Evolutionary conservation across 2,113 vertebrate species (phyloP).

Genomic region (Dicrurus megarhynchus): DNA sequence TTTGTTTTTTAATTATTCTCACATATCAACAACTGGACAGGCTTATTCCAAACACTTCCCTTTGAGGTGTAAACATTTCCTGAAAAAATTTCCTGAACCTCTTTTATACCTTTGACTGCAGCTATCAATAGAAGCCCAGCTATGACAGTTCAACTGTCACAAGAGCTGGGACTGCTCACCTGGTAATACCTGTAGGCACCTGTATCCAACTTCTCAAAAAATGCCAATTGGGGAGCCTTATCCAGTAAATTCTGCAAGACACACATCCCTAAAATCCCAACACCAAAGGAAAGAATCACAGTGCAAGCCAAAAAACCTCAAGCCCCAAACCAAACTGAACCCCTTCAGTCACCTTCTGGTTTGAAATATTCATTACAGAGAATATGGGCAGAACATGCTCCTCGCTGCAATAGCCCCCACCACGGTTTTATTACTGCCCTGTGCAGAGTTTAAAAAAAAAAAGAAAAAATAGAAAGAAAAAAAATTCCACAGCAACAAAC

Average conservation of each 20-base stretch:
- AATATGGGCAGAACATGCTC: not conserved
- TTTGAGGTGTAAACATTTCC: not conserved
- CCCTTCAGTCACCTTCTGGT: not conserved
- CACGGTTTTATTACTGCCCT: not conserved
- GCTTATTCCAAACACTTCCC: not conserved
- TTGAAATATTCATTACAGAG: constrained; percentile 40
- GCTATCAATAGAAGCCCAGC: not conserved
- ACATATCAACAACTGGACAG: not conserved
- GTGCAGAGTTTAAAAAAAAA: not conserved
- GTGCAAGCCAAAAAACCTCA: not conserved
- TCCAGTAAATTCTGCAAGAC: not conserved
- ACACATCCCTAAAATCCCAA: not conserved
- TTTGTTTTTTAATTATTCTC: not conserved
- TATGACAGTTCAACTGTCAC: not conserved
- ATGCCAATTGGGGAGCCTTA: not conserved
- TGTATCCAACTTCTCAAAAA: not conserved
- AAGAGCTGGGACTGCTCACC: not conserved
- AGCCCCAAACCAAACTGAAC: not conserved
- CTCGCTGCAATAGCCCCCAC: not conserved
- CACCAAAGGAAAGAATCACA: not conserved
- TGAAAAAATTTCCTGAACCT: not conserved
- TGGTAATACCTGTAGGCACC: not conserved
- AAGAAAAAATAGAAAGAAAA: not conserved
- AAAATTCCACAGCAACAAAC: not conserved
- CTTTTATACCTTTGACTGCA: not conserved